phyloP scores from a whole-genome alignment of 92 coral and sea anemone genomes.

The Metridium senile region DNA sequence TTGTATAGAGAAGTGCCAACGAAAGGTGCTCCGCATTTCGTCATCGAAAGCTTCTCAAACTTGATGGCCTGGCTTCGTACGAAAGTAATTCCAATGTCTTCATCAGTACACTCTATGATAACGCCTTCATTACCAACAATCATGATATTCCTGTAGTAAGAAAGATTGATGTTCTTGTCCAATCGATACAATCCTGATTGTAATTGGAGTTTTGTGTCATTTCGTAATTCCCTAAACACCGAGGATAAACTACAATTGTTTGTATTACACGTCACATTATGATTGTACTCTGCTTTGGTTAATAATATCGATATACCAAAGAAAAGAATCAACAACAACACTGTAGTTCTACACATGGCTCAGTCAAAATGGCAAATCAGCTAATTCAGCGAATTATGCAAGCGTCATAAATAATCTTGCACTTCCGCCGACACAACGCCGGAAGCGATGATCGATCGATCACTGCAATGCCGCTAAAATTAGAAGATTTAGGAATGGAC shows the following conservation, averaged over 20 bases:
- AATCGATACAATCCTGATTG: constrained; percentile 31
- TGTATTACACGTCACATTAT: constrained; percentile 1
- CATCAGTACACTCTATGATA: constrained; percentile 19
- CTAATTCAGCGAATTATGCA: no score
- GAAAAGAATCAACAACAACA: background rate
- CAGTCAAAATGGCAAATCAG: background rate
- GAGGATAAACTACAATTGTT: constrained; percentile 13
- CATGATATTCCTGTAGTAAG: constrained; percentile 18
- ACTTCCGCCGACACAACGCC: no score
- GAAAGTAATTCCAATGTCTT: constrained; percentile 34
- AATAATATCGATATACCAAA: background rate
- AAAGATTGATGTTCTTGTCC: constrained; percentile 25
- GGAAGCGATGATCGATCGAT: no score
- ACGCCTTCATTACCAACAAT: constrained; percentile 21
- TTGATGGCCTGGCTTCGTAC: constrained; percentile 29
- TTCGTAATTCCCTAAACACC: constrained; percentile 3
- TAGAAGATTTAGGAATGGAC: no score
- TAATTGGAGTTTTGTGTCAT: constrained; percentile 10
- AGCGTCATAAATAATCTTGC: no score
- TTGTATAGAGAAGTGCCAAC: constrained; percentile 51
- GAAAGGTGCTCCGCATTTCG: constrained; percentile 43
- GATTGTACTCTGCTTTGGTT: constrained; percentile 4
- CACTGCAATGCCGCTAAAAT: no score
- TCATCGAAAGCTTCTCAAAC: constrained; percentile 15
- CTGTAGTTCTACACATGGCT: background rate